These are phyloP conservation scores for Coracopsis vasa DNA, from an alignment of 2,113 vertebrate species.

Conservation along the genomic window DNA sequence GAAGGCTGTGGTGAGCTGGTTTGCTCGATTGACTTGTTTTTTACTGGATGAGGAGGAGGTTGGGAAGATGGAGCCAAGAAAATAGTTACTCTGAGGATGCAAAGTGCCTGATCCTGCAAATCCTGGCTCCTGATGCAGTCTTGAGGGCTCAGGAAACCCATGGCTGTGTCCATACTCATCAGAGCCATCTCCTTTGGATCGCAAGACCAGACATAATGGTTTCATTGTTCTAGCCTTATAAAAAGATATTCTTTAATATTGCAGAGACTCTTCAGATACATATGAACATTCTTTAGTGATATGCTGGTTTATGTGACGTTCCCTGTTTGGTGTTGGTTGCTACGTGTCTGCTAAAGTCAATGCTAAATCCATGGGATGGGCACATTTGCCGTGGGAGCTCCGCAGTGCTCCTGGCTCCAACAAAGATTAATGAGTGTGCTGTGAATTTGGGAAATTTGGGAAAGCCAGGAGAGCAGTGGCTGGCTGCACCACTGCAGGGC, in stretches of 20 bases:
- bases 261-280: neutral
- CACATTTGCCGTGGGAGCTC: accelerated
- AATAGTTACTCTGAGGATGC: neutral
- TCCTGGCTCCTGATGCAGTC: neutral
- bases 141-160: neutral
- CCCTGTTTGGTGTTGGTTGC: neutral
- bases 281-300: accelerated
- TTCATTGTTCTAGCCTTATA: neutral
- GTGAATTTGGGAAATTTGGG: neutral
- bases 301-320: accelerated
- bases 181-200: neutral
- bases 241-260: neutral
- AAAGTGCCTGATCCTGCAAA: neutral
- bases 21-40: neutral
- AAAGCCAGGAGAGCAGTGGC: neutral
- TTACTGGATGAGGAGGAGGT: neutral
- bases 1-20: neutral
- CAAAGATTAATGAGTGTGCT: neutral
- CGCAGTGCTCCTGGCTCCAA: neutral
- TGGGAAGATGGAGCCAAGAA: neutral
- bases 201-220: neutral
- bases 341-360: accelerated
- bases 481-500: neutral
- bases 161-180: neutral
- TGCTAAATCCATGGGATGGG: accelerated